Conservation (phyloP, 2,797 vertebrate genomes). For the Channallabes apus region DNA sequence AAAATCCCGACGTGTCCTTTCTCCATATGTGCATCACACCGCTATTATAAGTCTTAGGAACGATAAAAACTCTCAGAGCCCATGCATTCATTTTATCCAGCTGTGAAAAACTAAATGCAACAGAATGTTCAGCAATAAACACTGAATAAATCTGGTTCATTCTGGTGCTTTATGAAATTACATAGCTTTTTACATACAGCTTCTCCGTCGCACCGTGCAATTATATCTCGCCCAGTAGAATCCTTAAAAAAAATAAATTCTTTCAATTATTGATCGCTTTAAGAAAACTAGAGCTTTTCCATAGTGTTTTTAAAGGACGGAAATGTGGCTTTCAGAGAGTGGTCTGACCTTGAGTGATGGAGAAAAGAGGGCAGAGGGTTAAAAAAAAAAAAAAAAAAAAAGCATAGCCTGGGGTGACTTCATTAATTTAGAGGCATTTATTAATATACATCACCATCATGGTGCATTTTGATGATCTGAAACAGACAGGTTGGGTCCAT, state of each 20-base stretch:
- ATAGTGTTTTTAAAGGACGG: slow-evolving; percentile 36
- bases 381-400: background rate
- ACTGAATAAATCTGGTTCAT: slow-evolving; percentile 33
- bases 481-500: slow-evolving; percentile 14
- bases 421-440: slow-evolving; percentile 51
- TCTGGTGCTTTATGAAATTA: slow-evolving; percentile 39
- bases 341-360: slow-evolving; percentile 50
- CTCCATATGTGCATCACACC: slow-evolving; percentile 20
- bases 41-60: background rate
- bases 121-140: slow-evolving; percentile 34
- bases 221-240: slow-evolving; percentile 48
- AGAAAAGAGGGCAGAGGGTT: slow-evolving; percentile 10
- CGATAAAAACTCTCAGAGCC: slow-evolving; percentile 27
- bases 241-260: slow-evolving; percentile 25
- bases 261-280: slow-evolving; percentile 59
- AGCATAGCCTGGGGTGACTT: slow-evolving; percentile 53
- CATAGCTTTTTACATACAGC: slow-evolving; percentile 39
- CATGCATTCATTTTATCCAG: slow-evolving; percentile 51
- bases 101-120: slow-evolving; percentile 45
- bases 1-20: background rate
- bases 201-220: slow-evolving; percentile 27
- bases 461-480: slow-evolving; percentile 40
- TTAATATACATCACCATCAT: slow-evolving; percentile 45
- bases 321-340: slow-evolving; percentile 43
- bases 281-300: slow-evolving; percentile 13